phyloP scores from a whole-genome alignment of 2,888 invertebrate genomes.

The Volucella inflata region DNA sequence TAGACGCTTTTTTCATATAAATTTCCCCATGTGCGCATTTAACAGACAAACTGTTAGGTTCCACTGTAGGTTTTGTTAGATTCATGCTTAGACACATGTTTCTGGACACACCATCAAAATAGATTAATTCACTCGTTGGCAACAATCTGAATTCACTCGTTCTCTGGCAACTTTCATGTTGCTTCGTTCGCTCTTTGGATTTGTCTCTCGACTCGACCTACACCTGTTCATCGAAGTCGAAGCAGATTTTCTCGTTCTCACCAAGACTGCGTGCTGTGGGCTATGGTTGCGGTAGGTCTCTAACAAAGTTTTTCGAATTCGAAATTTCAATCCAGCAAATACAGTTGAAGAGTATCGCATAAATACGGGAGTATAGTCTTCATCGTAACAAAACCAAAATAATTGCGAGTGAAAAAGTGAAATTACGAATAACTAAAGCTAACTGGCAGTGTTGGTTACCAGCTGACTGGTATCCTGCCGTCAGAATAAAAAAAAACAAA shows the following conservation, averaged over 20 bases:
- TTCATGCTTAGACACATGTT: constrained; percentile 33
- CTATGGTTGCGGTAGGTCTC: constrained; percentile 67
- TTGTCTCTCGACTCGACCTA: constrained; percentile 10
- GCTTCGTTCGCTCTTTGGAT: constrained; percentile 7
- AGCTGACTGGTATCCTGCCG: neutral
- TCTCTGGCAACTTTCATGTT: constrained; percentile 13
- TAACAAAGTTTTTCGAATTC: constrained; percentile 48
- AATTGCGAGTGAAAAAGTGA: constrained; percentile 14
- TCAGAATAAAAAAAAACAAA: constrained; percentile 43
- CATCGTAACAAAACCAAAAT: neutral
- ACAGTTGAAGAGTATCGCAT: neutral
- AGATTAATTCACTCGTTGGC: neutral
- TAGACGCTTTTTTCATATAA: neutral
- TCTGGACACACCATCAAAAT: neutral
- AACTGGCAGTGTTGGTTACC: constrained; percentile 26
- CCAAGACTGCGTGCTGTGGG: constrained; percentile 28
- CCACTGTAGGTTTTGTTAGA: constrained; percentile 25
- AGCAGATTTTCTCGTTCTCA: constrained; percentile 26
- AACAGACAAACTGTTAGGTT: constrained; percentile 26
- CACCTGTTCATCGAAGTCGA: constrained; percentile 41
- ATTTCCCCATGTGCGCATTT: constrained; percentile 42
- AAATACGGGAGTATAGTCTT: neutral
- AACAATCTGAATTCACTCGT: constrained; percentile 6
- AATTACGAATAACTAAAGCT: constrained; percentile 17
- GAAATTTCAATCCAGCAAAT: constrained; percentile 24